Conservation (phyloP, 2,113 vertebrate genomes). For the Osmerus mordax region DNA sequence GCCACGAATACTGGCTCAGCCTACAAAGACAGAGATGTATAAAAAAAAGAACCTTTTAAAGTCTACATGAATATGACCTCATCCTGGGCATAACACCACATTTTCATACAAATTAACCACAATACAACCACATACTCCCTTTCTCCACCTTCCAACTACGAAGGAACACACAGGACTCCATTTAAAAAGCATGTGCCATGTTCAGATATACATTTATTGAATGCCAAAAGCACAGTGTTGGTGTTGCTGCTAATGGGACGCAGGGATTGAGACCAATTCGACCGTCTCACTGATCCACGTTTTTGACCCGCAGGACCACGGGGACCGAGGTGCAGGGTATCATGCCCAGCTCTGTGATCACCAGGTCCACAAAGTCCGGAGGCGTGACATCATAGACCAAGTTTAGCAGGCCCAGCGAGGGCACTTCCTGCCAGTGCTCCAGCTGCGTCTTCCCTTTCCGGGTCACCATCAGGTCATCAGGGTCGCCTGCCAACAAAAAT, state of each 20-base stretch:
- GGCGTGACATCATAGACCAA: slow-evolving; percentile 96
- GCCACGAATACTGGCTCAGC: too few relatives aligned
- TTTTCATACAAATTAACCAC: too few relatives aligned
- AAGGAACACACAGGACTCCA: slow-evolving; percentile 35
- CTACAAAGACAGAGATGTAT: too few relatives aligned
- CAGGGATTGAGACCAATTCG: background rate
- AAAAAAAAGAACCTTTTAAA: too few relatives aligned
- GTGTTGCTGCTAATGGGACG: slow-evolving; percentile 9
- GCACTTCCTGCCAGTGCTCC: slow-evolving; percentile 80
- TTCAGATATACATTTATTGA: slow-evolving; percentile 71
- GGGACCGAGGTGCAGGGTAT: slow-evolving; percentile 98
- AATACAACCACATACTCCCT: background rate
- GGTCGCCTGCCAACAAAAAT: slow-evolving; percentile 78
- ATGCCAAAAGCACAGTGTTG: slow-evolving; percentile 59
- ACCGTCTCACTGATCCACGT: slow-evolving; percentile 81
- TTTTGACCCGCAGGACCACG: slow-evolving; percentile 95
- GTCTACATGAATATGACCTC: too few relatives aligned
- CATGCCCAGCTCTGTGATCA: slow-evolving; percentile 98
- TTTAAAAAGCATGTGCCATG: slow-evolving; percentile 59
- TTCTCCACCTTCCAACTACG: background rate
- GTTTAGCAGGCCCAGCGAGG: slow-evolving; percentile 84
- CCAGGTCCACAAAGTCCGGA: slow-evolving; percentile 92
- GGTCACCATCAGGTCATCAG: slow-evolving; percentile 86
- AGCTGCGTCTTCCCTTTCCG: slow-evolving; percentile 81
- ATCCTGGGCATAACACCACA: too few relatives aligned